These are phyloP conservation scores for Babylonia areolata DNA, from an alignment of 1,140 invertebrate genomes.

Conservation along the genomic window DNA sequence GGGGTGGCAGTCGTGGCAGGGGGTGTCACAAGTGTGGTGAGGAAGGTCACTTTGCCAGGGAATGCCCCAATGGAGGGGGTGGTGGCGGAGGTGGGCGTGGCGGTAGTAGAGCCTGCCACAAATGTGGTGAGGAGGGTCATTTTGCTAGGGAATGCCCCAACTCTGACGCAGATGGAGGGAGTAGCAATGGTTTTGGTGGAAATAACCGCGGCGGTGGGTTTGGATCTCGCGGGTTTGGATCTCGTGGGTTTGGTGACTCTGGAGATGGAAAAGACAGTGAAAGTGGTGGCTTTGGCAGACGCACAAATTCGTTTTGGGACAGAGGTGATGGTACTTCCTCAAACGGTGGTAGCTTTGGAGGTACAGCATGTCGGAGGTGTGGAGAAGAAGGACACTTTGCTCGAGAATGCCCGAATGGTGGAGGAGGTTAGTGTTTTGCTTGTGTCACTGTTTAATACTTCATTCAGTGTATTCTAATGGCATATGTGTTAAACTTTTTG, in stretches of 20 bases:
- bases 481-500: too few species aligned
- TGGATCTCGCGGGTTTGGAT: not conserved
- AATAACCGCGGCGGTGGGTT: not conserved
- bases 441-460: too few species aligned
- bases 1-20: slow-evolving; percentile 42
- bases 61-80: slow-evolving; percentile 48
- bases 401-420: slow-evolving; percentile 53
- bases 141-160: slow-evolving; percentile 27
- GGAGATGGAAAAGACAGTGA: not conserved
- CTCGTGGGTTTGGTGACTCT: not conserved
- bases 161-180: not conserved
- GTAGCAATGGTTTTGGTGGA: not conserved
- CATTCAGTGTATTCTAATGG: too few species aligned
- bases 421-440: too few species aligned
- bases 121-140: slow-evolving; percentile 63
- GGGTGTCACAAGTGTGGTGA: slow-evolving; percentile 67
- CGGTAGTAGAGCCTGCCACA: slow-evolving; percentile 56
- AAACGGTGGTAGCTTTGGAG: slow-evolving; percentile 33
- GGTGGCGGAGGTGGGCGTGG: slow-evolving; percentile 21
- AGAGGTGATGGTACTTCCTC: slow-evolving; percentile 27
- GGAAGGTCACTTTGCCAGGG: slow-evolving; percentile 64
- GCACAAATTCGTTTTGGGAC: slow-evolving; percentile 33
- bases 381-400: slow-evolving; percentile 67
- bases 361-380: slow-evolving; percentile 61
- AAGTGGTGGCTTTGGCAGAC: slow-evolving; percentile 40